phyloP scores from a whole-genome alignment of 2,797 vertebrate genomes.

The Paedocypris micromegethes region DNA sequence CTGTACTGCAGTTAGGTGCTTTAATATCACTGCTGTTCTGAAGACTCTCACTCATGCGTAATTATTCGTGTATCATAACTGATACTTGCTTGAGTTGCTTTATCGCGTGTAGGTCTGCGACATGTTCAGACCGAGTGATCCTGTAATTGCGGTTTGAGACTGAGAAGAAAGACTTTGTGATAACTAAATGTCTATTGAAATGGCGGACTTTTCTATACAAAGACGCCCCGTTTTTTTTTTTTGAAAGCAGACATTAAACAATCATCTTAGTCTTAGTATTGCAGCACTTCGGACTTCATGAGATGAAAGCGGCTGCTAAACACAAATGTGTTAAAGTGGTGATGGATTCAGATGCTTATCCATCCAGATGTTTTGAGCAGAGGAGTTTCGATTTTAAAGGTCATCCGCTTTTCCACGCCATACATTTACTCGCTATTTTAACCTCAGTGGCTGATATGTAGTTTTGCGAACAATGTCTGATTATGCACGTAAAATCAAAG shows the following conservation, averaged over 20 bases:
- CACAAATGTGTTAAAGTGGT: no score
- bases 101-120: not conserved
- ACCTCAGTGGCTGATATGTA: not conserved
- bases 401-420: no score
- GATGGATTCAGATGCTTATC: no score
- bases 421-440: no score
- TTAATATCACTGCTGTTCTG: constrained; percentile 30
- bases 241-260: constrained; percentile 8
- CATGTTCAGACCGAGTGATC: constrained; percentile 13
- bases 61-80: constrained; percentile 16
- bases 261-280: no score
- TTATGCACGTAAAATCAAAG: constrained; percentile 38
- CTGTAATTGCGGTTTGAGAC: constrained; percentile 12
- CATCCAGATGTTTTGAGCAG: no score
- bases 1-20: constrained; percentile 33
- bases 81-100: constrained; percentile 8
- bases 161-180: constrained; percentile 33
- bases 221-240: not conserved
- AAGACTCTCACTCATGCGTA: constrained; percentile 8
- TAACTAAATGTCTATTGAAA: constrained; percentile 33
- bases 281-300: no score
- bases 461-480: constrained; percentile 27
- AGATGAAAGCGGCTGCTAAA: no score
- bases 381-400: no score
- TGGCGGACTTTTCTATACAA: constrained; percentile 15